Conservation (phyloP, 2,797 vertebrate species). For the Gymnoscopelus braueri region DNA sequence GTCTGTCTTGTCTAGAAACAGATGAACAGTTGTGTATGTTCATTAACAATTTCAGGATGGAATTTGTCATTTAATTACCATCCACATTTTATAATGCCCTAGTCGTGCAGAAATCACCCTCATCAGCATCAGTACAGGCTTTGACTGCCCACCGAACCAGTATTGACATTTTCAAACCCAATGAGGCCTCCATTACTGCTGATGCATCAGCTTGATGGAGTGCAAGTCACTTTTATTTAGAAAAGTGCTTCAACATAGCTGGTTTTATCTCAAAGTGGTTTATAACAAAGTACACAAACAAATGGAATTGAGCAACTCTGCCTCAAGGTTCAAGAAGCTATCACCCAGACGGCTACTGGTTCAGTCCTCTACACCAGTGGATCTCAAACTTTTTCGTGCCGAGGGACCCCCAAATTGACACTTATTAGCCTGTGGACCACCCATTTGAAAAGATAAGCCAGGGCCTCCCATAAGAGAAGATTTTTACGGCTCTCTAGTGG, state of each 20-base stretch:
- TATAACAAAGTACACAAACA: neutral
- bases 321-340: too few relatives aligned
- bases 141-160: conserved; percentile 9
- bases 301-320: too few relatives aligned
- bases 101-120: neutral
- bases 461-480: too few relatives aligned
- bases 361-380: too few relatives aligned
- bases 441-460: too few relatives aligned
- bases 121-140: conserved; percentile 9
- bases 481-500: too few relatives aligned
- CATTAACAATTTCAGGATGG: conserved; percentile 21
- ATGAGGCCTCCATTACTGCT: neutral
- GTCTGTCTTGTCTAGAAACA: conserved; percentile 31
- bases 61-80: conserved; percentile 30
- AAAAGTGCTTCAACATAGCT: neutral
- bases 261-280: neutral
- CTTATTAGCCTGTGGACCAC: too few relatives aligned
- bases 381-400: too few relatives aligned
- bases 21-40: conserved; percentile 29
- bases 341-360: too few relatives aligned
- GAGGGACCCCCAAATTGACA: too few relatives aligned
- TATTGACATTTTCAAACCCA: conserved; percentile 24
- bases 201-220: conserved; percentile 15
- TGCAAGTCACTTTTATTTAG: conserved; percentile 19
- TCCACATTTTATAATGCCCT: conserved; percentile 9